Percentiles rank a stretch among this genome's conserved stretches.
Conservation (phyloP, 2,113 vertebrate genomes). For the Megaceryle torquata region DNA sequence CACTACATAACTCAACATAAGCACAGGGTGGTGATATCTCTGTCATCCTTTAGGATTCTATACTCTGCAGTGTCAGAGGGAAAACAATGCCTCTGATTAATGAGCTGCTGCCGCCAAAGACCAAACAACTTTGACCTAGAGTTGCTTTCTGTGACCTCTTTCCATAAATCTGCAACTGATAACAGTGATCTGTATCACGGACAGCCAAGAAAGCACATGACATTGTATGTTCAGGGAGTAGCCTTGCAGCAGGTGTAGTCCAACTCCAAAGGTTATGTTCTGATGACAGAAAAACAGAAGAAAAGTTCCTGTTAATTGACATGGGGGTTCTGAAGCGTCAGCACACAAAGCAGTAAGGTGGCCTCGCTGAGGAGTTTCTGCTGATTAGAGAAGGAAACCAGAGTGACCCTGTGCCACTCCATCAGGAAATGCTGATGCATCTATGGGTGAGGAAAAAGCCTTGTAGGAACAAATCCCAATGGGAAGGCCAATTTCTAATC, state of each 20-base stretch:
- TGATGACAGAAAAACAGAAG: not conserved
- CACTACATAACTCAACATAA: not conserved
- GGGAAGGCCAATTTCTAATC: conserved; percentile 22
- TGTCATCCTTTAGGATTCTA: not conserved
- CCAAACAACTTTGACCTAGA: conserved; percentile 35
- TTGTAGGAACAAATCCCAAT: conserved; percentile 8
- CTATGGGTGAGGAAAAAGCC: conserved; percentile 7
- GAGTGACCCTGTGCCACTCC: not conserved
- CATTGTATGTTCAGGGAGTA: not conserved
- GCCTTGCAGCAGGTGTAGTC: not conserved
- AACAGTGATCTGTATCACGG: rapidly evolving
- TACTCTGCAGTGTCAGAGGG: not conserved
- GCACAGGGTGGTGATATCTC: not conserved
- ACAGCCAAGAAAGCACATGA: not conserved
- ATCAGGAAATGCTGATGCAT: conserved; percentile 27
- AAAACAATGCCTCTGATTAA: conserved; percentile 45
- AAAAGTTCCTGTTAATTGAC: not conserved
- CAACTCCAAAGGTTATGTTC: not conserved
- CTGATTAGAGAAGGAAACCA: conserved; percentile 44
- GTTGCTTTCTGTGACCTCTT: conserved; percentile 5
- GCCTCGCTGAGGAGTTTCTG: not conserved
- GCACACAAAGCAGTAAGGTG: not conserved
- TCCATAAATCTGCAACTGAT: conserved; percentile 20
- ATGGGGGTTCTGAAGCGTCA: not conserved
- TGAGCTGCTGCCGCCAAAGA: not conserved